A percentile compares a stretch with the other conserved stretches of the same genome.
Evolutionary conservation across 2,113 vertebrate species (phyloP).

Genomic region (Choloepus hoffmanni): DNA sequence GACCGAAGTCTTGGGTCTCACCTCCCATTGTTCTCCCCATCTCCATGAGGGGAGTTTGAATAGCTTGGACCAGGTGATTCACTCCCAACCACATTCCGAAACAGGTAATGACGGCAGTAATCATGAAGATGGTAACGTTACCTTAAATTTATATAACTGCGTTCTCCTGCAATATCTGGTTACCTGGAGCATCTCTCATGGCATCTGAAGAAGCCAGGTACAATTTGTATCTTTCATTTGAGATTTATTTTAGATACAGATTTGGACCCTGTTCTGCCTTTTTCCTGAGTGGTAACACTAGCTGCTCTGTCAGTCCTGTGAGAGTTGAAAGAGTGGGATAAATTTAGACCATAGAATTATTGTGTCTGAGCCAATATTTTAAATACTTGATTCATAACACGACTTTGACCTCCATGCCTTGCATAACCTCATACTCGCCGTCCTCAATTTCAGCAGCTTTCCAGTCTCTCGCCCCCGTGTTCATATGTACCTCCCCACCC

Average conservation of each 20-base stretch:
- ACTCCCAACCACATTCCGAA: background rate
- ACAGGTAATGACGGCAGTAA: background rate
- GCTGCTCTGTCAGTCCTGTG: constrained; percentile 9
- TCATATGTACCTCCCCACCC: background rate
- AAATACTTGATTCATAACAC: constrained; percentile 65
- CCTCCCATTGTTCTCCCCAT: background rate
- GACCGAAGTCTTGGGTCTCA: background rate
- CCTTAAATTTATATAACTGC: background rate
- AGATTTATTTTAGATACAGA: background rate
- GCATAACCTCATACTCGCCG: background rate
- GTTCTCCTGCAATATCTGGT: background rate
- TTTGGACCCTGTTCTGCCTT: constrained; percentile 8
- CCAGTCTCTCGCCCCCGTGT: background rate
- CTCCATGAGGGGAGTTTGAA: background rate
- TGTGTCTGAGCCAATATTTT: constrained; percentile 62
- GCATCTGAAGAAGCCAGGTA: background rate
- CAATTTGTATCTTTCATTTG: background rate
- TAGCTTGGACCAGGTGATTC: background rate
- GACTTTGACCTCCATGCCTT: constrained; percentile 47
- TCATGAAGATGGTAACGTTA: background rate
- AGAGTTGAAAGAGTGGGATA: constrained; percentile 54
- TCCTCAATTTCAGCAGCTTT: constrained; percentile 46
- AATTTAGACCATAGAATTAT: constrained; percentile 74
- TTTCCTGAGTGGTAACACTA: constrained; percentile 26
- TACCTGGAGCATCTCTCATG: background rate